phyloP scores from a whole-genome alignment of 1,140 invertebrate species.

The Battus philenor region DNA sequence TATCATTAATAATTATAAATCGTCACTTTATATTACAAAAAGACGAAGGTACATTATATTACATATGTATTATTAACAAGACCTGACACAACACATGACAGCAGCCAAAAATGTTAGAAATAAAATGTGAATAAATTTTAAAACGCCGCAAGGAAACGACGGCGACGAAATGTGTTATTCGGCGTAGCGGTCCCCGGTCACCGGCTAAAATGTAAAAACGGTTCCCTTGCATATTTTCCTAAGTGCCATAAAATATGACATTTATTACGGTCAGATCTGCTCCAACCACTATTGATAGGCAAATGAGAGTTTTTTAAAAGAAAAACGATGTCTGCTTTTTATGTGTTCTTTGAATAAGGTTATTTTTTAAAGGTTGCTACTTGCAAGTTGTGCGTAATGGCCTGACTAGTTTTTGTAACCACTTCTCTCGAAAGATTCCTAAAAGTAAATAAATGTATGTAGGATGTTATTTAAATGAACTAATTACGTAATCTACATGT shows the following conservation, averaged over 20 bases:
- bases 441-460: neutral
- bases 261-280: conserved; percentile 75
- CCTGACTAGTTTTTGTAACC: conserved; percentile 29
- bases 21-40: too few species aligned
- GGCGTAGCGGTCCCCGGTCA: conserved; percentile 59
- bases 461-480: neutral
- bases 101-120: too few species aligned
- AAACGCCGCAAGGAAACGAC: conserved; percentile 55
- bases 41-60: too few species aligned
- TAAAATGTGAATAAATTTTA: conserved; percentile 35
- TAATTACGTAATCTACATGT: too few species aligned
- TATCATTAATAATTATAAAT: too few species aligned
- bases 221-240: conserved; percentile 74
- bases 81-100: too few species aligned
- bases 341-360: conserved; percentile 71
- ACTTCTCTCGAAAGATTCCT: conserved; percentile 7
- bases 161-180: conserved; percentile 56
- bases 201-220: conserved; percentile 70
- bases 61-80: too few species aligned
- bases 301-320: conserved; percentile 76
- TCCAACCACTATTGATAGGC: conserved; percentile 74
- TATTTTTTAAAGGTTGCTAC: conserved; percentile 59
- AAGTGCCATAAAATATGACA: conserved; percentile 74
- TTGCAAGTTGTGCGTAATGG: conserved; percentile 45
- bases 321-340: conserved; percentile 76